A percentile compares a stretch with the other conserved stretches of the same genome.
Conservation (phyloP, 2,888 invertebrate genomes). For the Minunthozetes semirufus region DNA sequence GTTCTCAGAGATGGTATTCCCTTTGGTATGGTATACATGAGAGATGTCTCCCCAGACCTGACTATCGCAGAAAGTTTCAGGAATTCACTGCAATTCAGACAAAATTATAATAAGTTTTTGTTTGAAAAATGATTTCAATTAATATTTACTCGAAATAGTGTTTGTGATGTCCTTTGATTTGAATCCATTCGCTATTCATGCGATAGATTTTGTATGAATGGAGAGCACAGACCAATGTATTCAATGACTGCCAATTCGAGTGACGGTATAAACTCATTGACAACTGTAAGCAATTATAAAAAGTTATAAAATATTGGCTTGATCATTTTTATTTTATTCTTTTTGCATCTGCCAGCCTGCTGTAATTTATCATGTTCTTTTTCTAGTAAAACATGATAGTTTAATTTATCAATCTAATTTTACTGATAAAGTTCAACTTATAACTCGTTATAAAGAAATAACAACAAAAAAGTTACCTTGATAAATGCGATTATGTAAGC, state of each 20-base stretch:
- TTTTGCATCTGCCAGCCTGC: too few relatives aligned
- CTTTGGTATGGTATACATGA: background rate
- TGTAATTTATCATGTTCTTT: too few relatives aligned
- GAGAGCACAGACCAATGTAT: background rate
- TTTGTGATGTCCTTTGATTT: background rate
- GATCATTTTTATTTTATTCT: too few relatives aligned
- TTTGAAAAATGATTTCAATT: background rate
- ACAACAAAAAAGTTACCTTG: background rate
- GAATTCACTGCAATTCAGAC: background rate
- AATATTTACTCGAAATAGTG: conserved; percentile 9
- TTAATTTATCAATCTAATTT: background rate
- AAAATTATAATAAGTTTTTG: background rate
- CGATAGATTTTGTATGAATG: background rate
- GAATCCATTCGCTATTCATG: background rate
- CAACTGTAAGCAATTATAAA: background rate
- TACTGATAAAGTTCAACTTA: background rate
- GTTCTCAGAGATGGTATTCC: background rate
- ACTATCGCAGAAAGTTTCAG: background rate
- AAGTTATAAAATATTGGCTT: background rate
- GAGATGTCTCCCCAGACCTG: background rate
- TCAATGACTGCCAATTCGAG: conserved; percentile 16
- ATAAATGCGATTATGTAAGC: conserved; percentile 9
- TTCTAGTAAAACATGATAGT: too few relatives aligned
- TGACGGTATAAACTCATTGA: background rate
- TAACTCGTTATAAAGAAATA: background rate